A percentile compares a stretch with the other conserved stretches of the same genome.
Conservation (phyloP, 2,797 vertebrate species). For the Enteromius afrohamiltoni region DNA sequence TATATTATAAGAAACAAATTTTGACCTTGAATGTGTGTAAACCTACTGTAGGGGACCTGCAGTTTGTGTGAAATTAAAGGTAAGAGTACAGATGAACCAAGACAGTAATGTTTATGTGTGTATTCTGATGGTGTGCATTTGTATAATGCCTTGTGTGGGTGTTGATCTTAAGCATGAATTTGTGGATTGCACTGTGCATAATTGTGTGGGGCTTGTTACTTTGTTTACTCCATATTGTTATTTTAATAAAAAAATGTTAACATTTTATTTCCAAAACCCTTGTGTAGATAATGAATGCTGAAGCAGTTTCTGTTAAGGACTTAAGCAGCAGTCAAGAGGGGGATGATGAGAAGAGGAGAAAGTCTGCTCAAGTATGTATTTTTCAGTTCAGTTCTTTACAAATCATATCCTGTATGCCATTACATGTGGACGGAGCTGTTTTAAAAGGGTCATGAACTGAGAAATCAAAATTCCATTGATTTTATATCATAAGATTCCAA, state of each 20-base stretch:
- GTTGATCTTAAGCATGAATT: background rate
- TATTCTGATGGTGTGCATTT: background rate
- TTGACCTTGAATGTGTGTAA: background rate
- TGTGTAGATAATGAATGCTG: slow-evolving; percentile 21
- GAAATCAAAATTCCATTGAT: too few species aligned
- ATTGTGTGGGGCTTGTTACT: background rate
- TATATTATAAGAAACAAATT: too few species aligned
- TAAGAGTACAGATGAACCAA: too few species aligned
- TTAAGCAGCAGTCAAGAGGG: slow-evolving; percentile 71
- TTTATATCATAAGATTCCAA: too few species aligned
- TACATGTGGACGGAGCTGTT: background rate
- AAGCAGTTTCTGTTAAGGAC: slow-evolving; percentile 68
- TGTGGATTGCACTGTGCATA: background rate
- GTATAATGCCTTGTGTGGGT: background rate
- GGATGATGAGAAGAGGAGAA: slow-evolving; percentile 69
- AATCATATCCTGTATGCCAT: background rate
- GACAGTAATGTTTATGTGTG: background rate
- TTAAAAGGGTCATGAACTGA: too few species aligned
- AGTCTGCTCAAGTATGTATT: slow-evolving; percentile 68
- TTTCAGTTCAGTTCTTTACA: background rate
- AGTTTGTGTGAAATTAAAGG: background rate
- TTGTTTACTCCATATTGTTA: background rate
- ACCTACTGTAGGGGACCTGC: background rate
- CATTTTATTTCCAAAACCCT: background rate
- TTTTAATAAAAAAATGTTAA: background rate